Percentiles rank a stretch among this genome's conserved stretches.
Evolutionary conservation across 2,113 vertebrate species (phyloP).

Genomic region (Gallinago jamesoni): DNA sequence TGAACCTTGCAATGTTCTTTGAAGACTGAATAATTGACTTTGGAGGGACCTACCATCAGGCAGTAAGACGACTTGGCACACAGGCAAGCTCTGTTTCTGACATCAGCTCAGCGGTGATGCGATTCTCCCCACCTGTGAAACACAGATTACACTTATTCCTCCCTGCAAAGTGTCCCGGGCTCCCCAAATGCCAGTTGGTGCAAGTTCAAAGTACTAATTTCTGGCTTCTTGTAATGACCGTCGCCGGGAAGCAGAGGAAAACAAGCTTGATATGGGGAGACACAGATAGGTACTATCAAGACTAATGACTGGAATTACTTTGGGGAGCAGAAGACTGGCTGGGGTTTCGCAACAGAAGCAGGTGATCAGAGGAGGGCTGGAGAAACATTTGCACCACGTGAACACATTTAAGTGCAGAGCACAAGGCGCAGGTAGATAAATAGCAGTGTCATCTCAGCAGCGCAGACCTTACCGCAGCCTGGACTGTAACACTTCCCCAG

Average conservation of each 20-base stretch:
- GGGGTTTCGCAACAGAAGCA: background rate
- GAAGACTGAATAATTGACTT: background rate
- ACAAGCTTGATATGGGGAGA: background rate
- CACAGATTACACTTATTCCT: background rate
- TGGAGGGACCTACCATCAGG: slow-evolving; percentile 53
- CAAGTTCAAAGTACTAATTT: background rate
- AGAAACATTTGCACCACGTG: background rate
- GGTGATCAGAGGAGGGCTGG: background rate
- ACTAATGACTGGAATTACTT: background rate
- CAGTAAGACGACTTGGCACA: background rate
- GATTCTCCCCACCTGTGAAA: background rate
- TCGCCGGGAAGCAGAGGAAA: background rate
- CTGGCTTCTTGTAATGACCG: background rate
- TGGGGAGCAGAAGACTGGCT: background rate
- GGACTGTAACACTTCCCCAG: fast-evolving
- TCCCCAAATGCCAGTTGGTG: background rate
- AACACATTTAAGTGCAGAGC: background rate
- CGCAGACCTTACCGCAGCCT: background rate
- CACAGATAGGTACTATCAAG: background rate
- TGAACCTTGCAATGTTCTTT: slow-evolving; percentile 19
- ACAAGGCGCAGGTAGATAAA: background rate
- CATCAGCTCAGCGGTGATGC: background rate
- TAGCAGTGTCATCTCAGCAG: background rate
- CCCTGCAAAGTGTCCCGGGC: background rate
- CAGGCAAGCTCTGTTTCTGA: background rate